Base-by-base conservation (phyloP, 2,888 invertebrate genomes). In the Microctonus aethiopoides region DNA sequence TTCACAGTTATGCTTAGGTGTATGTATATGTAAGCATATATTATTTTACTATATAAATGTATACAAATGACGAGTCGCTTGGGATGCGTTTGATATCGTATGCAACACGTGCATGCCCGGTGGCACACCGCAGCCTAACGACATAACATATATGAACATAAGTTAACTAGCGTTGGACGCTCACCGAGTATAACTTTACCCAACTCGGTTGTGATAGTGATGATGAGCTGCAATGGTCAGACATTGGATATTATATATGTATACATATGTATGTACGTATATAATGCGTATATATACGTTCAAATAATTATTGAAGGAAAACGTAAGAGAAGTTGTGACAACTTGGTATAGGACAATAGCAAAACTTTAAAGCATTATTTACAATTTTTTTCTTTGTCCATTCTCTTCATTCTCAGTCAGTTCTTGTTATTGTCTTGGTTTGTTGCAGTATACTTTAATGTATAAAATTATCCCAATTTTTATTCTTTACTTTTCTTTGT, bases 211-310 rank as follows among this genome's bases (percentile, higher is more conserved):
- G 52, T 61, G 39, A 65, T 65, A 68, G 68, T 62, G 70, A 56
- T 70, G 62, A 67, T 70, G 56, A 60, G 46, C 56, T 46, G n/a
- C 24, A 61, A 29, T 65, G 65, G 69, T 70, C 69, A 70, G 69
- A 60, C 65, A 39, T 16, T 22, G 22, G n/a, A 1, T 26, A 6
- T 51, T n/a, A n/a, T n/a, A n/a, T n/a, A 26, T 22, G 16, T 51
- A 22, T 52, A 22, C 22, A 29, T 51, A 10, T 46, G n/a, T n/a
- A n/a, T n/a, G n/a, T n/a, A n/a, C n/a, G n/a, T n/a, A n/a, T n/a
- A n/a, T n/a, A n/a, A 26, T 22, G 16, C 51, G 22, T 52, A 22
- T 22, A n/a, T n/a, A n/a, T n/a, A n/a, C n/a, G n/a, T n/a, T 6
- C 51, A 29, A n/a, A 16, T n/a, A 32, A 5, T 22, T 52, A 52